Evolutionary conservation across 2,888 invertebrate species (phyloP).

Genomic region (Orthosia cruda): DNA sequence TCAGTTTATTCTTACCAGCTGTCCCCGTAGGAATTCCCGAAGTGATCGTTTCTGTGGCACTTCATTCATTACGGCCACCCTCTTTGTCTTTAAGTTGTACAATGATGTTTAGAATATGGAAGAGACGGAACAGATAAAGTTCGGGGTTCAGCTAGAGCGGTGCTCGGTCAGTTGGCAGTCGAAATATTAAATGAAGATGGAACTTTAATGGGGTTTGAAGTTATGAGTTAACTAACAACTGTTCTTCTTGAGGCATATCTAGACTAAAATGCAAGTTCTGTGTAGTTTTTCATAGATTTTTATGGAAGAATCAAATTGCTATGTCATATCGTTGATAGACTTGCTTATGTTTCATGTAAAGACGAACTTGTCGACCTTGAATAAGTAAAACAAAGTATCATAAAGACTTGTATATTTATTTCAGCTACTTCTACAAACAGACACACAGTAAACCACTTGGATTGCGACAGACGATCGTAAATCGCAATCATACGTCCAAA

Average conservation of each 20-base stretch:
- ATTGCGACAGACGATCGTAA: constrained; percentile 42
- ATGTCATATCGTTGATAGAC: not conserved
- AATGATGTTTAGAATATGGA: constrained; percentile 62
- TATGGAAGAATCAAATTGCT: not conserved
- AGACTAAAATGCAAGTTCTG: not conserved
- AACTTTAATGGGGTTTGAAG: constrained; percentile 24
- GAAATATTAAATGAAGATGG: constrained; percentile 31
- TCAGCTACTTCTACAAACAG: constrained; percentile 20
- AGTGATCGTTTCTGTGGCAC: constrained; percentile 75
- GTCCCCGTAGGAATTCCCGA: constrained; percentile 78
- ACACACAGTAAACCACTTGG: constrained; percentile 15
- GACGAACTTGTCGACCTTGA: constrained; percentile 3
- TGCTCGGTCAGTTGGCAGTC: constrained; percentile 11
- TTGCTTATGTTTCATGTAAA: not conserved
- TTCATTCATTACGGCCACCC: constrained; percentile 81
- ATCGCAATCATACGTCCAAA: constrained; percentile 24
- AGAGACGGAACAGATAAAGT: constrained; percentile 59
- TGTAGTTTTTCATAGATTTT: not conserved
- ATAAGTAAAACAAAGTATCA: constrained; percentile 25
- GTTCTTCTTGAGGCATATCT: constrained; percentile 1
- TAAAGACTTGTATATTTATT: constrained; percentile 27
- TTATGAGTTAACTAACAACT: constrained; percentile 8
- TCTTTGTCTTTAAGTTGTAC: constrained; percentile 73
- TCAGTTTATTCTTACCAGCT: constrained; percentile 80
- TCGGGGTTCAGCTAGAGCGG: not conserved